A percentile compares a stretch with the other conserved stretches of the same genome.
phyloP scores from a whole-genome alignment of 2,888 invertebrate species.

The Xestia sexstrigata region DNA sequence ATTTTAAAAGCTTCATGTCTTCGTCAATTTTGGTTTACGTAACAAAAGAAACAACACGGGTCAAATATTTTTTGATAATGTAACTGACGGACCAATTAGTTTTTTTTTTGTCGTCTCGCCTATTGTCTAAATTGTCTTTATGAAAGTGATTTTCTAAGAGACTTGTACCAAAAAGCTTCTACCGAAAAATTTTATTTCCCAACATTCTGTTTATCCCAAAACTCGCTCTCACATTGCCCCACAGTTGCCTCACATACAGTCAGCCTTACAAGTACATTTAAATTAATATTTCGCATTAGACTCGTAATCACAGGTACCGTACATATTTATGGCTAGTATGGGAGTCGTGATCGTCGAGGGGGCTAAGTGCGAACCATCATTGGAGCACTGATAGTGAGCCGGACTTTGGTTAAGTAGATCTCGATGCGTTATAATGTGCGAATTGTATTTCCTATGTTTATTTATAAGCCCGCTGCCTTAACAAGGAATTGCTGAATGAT shows the following conservation, averaged over 20 bases:
- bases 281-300: constrained; percentile 82
- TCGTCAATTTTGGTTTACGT: too few species aligned
- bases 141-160: too few species aligned
- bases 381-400: constrained; percentile 58
- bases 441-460: constrained; percentile 35
- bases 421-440: constrained; percentile 48
- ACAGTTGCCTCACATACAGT: constrained; percentile 20
- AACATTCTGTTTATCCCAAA: too few species aligned
- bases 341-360: constrained; percentile 75
- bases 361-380: constrained; percentile 73
- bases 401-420: constrained; percentile 64
- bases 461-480: constrained; percentile 1
- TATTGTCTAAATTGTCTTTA: too few species aligned
- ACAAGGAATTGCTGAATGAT: background rate
- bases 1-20: too few species aligned
- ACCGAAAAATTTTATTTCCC: too few species aligned
- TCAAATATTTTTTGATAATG: too few species aligned
- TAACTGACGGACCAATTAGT: too few species aligned
- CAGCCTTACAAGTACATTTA: constrained; percentile 58
- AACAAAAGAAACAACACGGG: too few species aligned
- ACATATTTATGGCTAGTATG: constrained; percentile 73
- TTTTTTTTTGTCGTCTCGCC: too few species aligned
- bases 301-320: constrained; percentile 72
- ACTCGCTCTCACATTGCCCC: background rate
- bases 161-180: too few species aligned